Evolutionary conservation across 2,113 vertebrate species (phyloP).

Genomic region (Brachypodius melanocephalos): DNA sequence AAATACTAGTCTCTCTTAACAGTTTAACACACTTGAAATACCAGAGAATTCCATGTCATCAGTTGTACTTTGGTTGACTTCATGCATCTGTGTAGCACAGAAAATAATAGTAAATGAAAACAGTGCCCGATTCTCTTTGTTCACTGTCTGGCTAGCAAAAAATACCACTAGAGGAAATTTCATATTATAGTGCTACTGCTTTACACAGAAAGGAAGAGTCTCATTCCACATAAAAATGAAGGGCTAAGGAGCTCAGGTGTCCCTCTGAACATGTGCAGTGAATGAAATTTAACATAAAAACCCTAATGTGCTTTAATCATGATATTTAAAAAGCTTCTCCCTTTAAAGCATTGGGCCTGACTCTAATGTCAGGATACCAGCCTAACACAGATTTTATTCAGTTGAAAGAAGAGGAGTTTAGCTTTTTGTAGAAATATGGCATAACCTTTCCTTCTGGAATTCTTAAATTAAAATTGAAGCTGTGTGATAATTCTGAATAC

Average conservation of each 20-base stretch:
- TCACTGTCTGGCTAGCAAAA: neutral
- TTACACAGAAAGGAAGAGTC: neutral
- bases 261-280: neutral
- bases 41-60: neutral
- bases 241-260: neutral
- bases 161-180: neutral
- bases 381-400: neutral
- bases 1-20: neutral
- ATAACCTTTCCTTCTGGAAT: neutral
- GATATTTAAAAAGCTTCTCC: neutral
- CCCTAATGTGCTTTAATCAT: neutral
- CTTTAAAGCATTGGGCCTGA: neutral
- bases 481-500: neutral
- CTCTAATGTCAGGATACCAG: neutral
- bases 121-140: neutral
- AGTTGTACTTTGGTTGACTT: neutral
- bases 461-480: neutral
- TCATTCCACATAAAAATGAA: neutral
- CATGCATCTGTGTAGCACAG: rapidly evolving
- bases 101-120: neutral
- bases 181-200: neutral
- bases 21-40: neutral
- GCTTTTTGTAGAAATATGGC: neutral
- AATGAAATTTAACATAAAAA: neutral
- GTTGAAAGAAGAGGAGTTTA: neutral